phyloP scores from a whole-genome alignment of 2,797 vertebrate genomes.

The Clarias fuscus region DNA sequence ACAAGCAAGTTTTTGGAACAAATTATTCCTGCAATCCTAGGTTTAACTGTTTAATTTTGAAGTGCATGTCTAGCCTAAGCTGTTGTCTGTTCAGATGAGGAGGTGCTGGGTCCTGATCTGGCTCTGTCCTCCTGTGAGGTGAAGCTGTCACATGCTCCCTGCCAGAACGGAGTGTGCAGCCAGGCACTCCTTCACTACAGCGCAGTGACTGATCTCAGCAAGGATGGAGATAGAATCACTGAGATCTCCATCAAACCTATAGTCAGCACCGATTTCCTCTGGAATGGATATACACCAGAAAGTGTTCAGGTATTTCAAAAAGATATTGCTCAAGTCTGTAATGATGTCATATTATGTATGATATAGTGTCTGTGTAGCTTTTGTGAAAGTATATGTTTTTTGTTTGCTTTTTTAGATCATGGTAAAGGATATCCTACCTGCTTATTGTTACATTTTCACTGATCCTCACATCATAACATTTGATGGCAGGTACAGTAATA shows the following conservation, averaged over 20 bases:
- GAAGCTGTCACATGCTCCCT: slow-evolving; percentile 73
- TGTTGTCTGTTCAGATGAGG: slow-evolving; percentile 66
- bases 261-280: slow-evolving; percentile 77
- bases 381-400: background rate
- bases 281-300: slow-evolving; percentile 83
- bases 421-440: slow-evolving; percentile 75
- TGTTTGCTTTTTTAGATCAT: slow-evolving; percentile 64
- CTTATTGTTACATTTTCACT: slow-evolving; percentile 78
- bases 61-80: background rate
- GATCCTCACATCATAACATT: slow-evolving; percentile 81
- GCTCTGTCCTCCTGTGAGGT: slow-evolving; percentile 84
- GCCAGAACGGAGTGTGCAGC: slow-evolving; percentile 75
- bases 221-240: slow-evolving; percentile 79
- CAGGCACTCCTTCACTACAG: slow-evolving; percentile 74
- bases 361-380: background rate
- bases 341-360: background rate
- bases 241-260: slow-evolving; percentile 76
- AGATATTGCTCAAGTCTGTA: background rate
- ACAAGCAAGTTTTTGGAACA: too few species aligned
- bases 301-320: slow-evolving; percentile 73
- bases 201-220: slow-evolving; percentile 78
- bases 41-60: background rate
- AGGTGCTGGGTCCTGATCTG: slow-evolving; percentile 74
- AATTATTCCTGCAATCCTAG: too few species aligned
- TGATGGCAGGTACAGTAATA: slow-evolving; percentile 77